These are phyloP conservation scores for Pseudorasbora parva DNA, from an alignment of 2,113 vertebrate genomes.

Conservation along the genomic window DNA sequence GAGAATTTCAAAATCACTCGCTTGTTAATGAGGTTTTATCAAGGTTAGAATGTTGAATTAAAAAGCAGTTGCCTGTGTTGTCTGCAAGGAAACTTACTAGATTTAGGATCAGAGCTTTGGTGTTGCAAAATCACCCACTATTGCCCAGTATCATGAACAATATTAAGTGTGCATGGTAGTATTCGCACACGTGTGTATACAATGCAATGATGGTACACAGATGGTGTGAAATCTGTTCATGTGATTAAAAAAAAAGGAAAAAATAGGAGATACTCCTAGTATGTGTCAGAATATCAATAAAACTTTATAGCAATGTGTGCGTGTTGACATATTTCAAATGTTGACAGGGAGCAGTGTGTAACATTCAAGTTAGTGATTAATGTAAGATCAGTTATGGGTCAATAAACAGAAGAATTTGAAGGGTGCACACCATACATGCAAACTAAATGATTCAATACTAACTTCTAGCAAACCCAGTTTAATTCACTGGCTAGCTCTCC, in stretches of 20 bases:
- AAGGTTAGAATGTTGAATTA: background rate
- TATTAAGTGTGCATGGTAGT: constrained; percentile 13
- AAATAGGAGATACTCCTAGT: background rate
- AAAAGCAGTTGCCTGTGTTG: background rate
- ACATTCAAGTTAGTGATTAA: constrained; percentile 23
- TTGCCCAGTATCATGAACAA: background rate
- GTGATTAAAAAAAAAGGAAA: background rate
- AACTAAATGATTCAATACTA: background rate
- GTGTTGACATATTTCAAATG: background rate
- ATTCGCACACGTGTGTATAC: constrained; percentile 6
- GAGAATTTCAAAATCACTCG: no score
- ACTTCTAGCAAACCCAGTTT: constrained; percentile 26
- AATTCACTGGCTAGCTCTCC: constrained; percentile 26
- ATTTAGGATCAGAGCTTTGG: background rate
- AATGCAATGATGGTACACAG: constrained; percentile 18
- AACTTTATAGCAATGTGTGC: constrained; percentile 5
- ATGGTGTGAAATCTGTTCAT: constrained; percentile 29
- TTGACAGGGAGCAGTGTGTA: background rate
- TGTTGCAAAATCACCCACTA: background rate
- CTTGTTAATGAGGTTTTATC: background rate
- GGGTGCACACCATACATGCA: background rate
- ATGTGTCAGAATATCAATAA: constrained; percentile 26
- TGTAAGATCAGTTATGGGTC: background rate
- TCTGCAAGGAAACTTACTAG: background rate
- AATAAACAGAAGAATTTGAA: constrained; percentile 34